Evolutionary conservation across 2,888 invertebrate species (phyloP).

Genomic region (Drosophila subquinaria): DNA sequence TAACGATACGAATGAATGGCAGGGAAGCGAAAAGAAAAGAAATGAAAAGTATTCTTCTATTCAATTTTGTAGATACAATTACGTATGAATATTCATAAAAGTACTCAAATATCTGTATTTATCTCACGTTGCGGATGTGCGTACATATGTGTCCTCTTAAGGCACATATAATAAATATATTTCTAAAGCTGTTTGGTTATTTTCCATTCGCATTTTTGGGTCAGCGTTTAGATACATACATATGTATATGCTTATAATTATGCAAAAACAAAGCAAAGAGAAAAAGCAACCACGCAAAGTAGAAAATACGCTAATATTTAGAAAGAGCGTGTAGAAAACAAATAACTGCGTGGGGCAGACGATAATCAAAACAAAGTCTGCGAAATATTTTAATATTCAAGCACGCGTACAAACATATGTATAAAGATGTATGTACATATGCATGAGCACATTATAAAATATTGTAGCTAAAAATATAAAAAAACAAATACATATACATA

Average conservation of each 20-base stretch:
- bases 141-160: slow-evolving; percentile 6
- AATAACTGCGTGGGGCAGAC: slow-evolving; percentile 38
- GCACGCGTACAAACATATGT: slow-evolving; percentile 2
- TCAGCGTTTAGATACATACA: slow-evolving; percentile 44
- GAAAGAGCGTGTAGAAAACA: slow-evolving; percentile 69
- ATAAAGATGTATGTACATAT: slow-evolving; percentile 20
- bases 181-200: slow-evolving; percentile 53
- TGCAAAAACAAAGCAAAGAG: slow-evolving; percentile 17
- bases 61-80: background rate
- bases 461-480: slow-evolving; percentile 41
- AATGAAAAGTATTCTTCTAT: slow-evolving; percentile 38
- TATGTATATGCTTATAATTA: slow-evolving; percentile 23
- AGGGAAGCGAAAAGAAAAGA: slow-evolving; percentile 7
- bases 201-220: slow-evolving; percentile 70
- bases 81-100: background rate
- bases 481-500: background rate
- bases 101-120: slow-evolving; percentile 2
- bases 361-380: slow-evolving; percentile 70
- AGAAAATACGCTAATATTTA: slow-evolving; percentile 57
- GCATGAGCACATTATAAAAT: slow-evolving; percentile 30
- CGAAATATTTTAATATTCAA: slow-evolving; percentile 55
- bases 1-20: slow-evolving; percentile 50
- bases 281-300: background rate
- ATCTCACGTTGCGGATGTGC: slow-evolving; percentile 5
- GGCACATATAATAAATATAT: slow-evolving; percentile 9